Evolutionary conservation across 2,888 invertebrate species (phyloP).

Genomic region (Nomada flava): DNA sequence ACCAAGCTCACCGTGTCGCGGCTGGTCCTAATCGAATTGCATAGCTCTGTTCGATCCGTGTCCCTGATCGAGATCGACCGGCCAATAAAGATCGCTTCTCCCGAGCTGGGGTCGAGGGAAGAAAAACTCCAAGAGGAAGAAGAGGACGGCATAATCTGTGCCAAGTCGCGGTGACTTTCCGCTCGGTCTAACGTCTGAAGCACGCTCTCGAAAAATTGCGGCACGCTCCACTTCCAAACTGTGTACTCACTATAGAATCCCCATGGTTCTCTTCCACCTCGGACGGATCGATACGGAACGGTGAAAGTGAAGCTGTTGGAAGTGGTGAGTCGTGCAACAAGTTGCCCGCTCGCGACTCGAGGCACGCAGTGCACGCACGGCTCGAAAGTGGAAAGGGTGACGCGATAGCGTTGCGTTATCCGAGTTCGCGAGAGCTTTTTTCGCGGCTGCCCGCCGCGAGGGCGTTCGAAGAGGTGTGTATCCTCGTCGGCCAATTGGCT

Average conservation of each 20-base stretch:
- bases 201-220: constrained; percentile 23
- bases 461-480: constrained; percentile 19
- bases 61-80: not conserved
- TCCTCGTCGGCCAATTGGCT: constrained; percentile 19
- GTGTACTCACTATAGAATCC: not conserved
- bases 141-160: constrained; percentile 45
- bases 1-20: no score
- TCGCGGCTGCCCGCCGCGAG: not conserved
- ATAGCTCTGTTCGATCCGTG: not conserved
- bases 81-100: not conserved
- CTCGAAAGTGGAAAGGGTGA: no score
- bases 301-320: not conserved
- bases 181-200: constrained; percentile 1
- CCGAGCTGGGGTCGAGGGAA: not conserved
- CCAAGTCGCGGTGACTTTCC: constrained; percentile 69
- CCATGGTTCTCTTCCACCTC: not conserved
- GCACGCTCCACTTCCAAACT: constrained; percentile 14
- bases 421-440: not conserved
- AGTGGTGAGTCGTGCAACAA: constrained; percentile 11
- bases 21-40: not conserved
- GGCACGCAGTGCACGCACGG: no score
- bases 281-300: not conserved
- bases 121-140: no score
- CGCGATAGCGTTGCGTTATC: no score
- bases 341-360: not conserved